These are phyloP conservation scores for Xylophagus ater DNA, from an alignment of 2,888 invertebrate species.

Conservation along the genomic window DNA sequence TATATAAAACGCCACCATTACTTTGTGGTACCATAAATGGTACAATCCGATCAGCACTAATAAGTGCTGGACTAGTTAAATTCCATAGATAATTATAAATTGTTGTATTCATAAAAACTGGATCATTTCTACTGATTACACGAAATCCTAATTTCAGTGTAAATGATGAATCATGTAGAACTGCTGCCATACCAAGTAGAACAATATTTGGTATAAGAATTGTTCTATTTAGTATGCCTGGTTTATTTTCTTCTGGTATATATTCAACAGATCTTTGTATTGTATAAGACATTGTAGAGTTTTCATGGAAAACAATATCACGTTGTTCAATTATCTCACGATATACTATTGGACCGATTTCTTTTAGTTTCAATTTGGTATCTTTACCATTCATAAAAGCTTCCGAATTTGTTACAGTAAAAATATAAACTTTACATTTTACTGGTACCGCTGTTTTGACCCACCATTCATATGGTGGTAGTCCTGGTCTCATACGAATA, in stretches of 20 bases:
- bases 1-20: conserved; percentile 52
- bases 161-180: conserved; percentile 44
- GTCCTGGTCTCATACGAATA: conserved; percentile 50
- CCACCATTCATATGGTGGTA: conserved; percentile 57
- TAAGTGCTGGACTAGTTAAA: conserved; percentile 49
- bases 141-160: conserved; percentile 45
- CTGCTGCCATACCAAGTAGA: conserved; percentile 48
- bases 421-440: conserved; percentile 53
- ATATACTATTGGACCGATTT: conserved; percentile 51
- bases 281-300: conserved; percentile 40
- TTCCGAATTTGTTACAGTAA: conserved; percentile 65
- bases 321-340: conserved; percentile 17
- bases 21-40: conserved; percentile 51
- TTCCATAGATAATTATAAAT: conserved; percentile 57
- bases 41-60: conserved; percentile 42
- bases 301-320: conserved; percentile 20
- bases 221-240: conserved; percentile 45
- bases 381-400: conserved; percentile 52
- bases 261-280: conserved; percentile 45
- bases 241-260: conserved; percentile 46
- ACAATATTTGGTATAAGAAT: conserved; percentile 32
- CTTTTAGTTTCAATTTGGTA: conserved; percentile 50
- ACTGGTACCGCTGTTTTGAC: conserved; percentile 50
- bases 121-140: conserved; percentile 41
- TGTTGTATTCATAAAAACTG: conserved; percentile 44